Conservation (phyloP, 30 jellyfish, hydroid and myxozoan genomes). For the Aurelia coerulea region DNA sequence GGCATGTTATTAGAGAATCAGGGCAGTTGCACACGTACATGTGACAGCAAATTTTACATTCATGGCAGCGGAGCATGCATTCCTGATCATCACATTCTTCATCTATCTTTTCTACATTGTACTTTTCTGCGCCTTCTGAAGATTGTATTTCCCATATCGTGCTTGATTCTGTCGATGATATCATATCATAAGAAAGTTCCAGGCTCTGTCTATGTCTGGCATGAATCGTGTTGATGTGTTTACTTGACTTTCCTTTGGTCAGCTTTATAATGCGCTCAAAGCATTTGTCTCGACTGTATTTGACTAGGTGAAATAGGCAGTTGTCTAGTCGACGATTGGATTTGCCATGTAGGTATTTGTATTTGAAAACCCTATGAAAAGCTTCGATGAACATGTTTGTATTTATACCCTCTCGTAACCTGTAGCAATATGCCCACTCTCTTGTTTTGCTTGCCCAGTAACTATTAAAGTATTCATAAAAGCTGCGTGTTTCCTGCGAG, state of each 20-base stretch:
- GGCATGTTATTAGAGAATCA: too few species aligned
- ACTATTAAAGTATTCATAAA: background rate
- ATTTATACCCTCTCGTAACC: too few species aligned
- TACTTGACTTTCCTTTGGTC: background rate
- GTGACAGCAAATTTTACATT: constrained; percentile 2
- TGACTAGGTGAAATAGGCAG: too few species aligned
- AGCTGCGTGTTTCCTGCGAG: constrained; percentile 8
- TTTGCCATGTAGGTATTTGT: too few species aligned
- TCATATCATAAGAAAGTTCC: background rate
- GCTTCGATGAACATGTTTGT: too few species aligned
- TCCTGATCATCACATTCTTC: background rate
- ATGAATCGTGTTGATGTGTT: background rate
- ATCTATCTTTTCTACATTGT: background rate
- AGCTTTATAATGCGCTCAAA: background rate
- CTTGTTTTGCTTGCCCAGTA: constrained; percentile 7
- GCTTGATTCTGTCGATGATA: constrained; percentile 4
- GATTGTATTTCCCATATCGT: background rate
- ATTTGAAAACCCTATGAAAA: too few species aligned
- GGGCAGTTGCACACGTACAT: background rate
- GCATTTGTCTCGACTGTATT: too few species aligned
- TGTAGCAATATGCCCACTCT: background rate
- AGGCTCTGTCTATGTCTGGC: constrained; percentile 5
- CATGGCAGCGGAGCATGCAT: constrained; percentile 2
- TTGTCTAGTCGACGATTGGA: too few species aligned
- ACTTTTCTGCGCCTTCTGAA: background rate